phyloP scores from a whole-genome alignment of 2,888 invertebrate genomes.

The Ormyrus rosae region DNA sequence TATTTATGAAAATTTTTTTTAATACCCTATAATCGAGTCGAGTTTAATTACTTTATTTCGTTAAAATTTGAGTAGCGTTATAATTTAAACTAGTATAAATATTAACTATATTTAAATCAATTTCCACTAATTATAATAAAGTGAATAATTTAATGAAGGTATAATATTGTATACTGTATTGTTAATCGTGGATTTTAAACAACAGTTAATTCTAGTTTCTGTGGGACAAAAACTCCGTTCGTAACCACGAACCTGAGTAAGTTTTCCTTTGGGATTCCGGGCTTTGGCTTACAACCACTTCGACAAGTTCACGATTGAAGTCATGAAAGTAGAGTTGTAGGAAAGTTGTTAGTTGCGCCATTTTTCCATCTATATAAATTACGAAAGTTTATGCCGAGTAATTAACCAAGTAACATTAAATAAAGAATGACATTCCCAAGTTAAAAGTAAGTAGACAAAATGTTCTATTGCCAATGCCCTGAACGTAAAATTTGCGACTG shows the following conservation, averaged over 20 bases:
- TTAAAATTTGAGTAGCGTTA: too few relatives aligned
- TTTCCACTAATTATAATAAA: too few relatives aligned
- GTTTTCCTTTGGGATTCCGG: neutral
- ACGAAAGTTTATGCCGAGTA: constrained; percentile 12
- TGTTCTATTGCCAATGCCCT: too few relatives aligned
- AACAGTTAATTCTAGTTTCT: neutral
- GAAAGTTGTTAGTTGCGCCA: constrained; percentile 15
- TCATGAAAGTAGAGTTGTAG: constrained; percentile 18
- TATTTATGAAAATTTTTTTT: too few relatives aligned
- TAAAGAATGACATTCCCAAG: neutral
- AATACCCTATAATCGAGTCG: too few relatives aligned
- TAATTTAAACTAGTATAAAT: too few relatives aligned
- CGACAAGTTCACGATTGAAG: constrained; percentile 18
- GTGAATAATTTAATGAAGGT: too few relatives aligned
- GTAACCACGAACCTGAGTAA: neutral
- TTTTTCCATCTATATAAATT: constrained; percentile 24
- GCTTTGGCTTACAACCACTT: neutral
- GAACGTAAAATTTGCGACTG: too few relatives aligned
- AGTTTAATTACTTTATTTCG: too few relatives aligned
- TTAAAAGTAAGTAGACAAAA: too few relatives aligned
- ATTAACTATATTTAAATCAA: too few relatives aligned
- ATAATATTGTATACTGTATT: too few relatives aligned
- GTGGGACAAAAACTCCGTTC: neutral
- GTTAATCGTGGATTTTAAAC: neutral
- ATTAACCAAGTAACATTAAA: constrained; percentile 2